Evolutionary conservation across 2,113 vertebrate species (phyloP).

Genomic region (Mormyrus lacerda): DNA sequence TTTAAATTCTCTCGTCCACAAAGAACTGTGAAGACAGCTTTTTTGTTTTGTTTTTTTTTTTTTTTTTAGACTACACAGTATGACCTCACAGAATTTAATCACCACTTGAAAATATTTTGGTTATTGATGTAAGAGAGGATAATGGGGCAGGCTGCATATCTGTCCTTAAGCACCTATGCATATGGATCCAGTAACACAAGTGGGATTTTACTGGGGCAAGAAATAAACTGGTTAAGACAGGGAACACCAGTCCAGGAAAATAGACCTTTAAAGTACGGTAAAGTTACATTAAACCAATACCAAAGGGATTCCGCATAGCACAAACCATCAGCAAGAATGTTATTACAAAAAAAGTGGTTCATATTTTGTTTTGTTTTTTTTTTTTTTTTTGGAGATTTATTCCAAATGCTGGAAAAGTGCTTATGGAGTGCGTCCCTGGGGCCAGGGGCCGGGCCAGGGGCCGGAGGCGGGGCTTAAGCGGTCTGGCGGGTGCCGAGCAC

Average conservation of each 20-base stretch:
- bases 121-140: neutral
- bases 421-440: neutral
- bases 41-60: neutral
- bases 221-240: conserved; percentile 3
- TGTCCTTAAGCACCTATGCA: conserved; percentile 3
- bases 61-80: neutral
- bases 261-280: neutral
- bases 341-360: neutral
- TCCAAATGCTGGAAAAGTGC: conserved; percentile 28
- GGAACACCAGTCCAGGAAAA: conserved; percentile 16
- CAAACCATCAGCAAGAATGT: neutral
- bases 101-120: neutral
- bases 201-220: conserved; percentile 1
- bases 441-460: neutral
- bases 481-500: neutral
- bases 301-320: conserved; percentile 4
- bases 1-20: neutral
- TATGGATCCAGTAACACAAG: conserved; percentile 5
- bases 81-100: neutral
- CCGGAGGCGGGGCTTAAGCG: neutral
- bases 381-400: conserved; percentile 9
- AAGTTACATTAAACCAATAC: neutral
- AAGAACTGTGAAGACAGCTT: neutral
- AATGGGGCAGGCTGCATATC: neutral
- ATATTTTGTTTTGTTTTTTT: conserved; percentile 18